Conservation (phyloP, 2,888 invertebrate species). For the Synanthedon tipuliformis region DNA sequence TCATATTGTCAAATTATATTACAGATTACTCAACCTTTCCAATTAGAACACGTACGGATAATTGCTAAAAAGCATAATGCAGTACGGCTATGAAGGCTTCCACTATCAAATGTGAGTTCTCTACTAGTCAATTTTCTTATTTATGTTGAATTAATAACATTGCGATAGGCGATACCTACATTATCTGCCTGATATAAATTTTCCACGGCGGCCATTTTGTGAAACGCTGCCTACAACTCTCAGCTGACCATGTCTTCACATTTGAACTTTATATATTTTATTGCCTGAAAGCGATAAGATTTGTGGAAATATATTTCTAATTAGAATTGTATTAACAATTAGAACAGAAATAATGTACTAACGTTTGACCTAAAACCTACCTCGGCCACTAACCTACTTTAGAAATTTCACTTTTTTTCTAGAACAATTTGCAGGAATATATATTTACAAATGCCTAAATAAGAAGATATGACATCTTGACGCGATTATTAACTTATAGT, state of each 20-base stretch:
- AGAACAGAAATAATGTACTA: neutral
- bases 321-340: neutral
- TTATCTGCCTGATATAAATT: neutral
- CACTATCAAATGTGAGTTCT: slow-evolving; percentile 36
- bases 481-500: no score
- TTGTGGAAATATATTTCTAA: no score
- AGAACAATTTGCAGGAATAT: no score
- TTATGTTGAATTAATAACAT: no score
- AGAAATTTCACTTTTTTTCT: no score
- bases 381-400: neutral
- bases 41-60: slow-evolving; percentile 34
- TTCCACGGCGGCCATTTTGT: slow-evolving; percentile 62
- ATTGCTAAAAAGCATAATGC: slow-evolving; percentile 43
- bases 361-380: neutral
- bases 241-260: slow-evolving; percentile 34
- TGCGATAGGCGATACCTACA: neutral
- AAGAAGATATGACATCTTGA: no score
- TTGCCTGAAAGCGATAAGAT: no score
- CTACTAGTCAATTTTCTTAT: no score
- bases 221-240: slow-evolving; percentile 33
- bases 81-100: slow-evolving; percentile 65
- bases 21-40: slow-evolving; percentile 52
- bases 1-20: slow-evolving; percentile 8
- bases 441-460: no score
- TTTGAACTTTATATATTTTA: neutral